Percentiles rank a stretch among this genome's conserved stretches.
Conservation (phyloP, 2,888 invertebrate species). For the Balanococcus diminutus region DNA sequence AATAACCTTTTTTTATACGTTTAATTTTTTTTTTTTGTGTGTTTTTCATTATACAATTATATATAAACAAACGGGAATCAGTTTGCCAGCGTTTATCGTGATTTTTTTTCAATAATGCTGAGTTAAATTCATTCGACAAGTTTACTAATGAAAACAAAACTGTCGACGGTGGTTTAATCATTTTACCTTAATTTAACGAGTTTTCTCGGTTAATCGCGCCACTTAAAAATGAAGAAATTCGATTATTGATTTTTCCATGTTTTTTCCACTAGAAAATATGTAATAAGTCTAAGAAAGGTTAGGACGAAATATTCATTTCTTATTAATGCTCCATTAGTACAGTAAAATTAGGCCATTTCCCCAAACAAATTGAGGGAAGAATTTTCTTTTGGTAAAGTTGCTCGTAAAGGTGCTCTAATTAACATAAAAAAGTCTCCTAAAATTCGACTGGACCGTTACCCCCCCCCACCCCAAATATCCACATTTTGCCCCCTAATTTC, state of each 20-base stretch:
- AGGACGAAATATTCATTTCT: constrained; percentile 1
- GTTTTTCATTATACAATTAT: constrained; percentile 41
- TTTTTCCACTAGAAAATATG: neutral
- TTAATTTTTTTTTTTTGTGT: constrained; percentile 44
- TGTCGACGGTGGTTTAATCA: neutral
- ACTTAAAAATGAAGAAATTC: neutral
- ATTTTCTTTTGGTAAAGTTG: too few relatives aligned
- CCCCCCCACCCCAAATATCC: too few relatives aligned
- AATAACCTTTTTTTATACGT: constrained; percentile 28
- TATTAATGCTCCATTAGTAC: constrained; percentile 11
- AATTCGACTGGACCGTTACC: too few relatives aligned
- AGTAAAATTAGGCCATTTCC: too few relatives aligned
- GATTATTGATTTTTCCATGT: neutral
- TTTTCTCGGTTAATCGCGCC: neutral
- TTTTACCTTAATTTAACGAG: neutral
- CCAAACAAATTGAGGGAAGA: too few relatives aligned
- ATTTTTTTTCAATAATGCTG: neutral
- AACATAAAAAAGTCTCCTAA: too few relatives aligned
- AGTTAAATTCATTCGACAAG: neutral
- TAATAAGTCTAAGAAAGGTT: neutral
- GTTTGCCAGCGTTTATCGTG: neutral
- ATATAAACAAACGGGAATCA: constrained; percentile 10
- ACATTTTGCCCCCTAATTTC: too few relatives aligned
- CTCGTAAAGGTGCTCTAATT: too few relatives aligned
- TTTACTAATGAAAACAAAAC: constrained; percentile 8